Conservation (phyloP, 23 tunicate species). For the Aplidium turbinatum region DNA sequence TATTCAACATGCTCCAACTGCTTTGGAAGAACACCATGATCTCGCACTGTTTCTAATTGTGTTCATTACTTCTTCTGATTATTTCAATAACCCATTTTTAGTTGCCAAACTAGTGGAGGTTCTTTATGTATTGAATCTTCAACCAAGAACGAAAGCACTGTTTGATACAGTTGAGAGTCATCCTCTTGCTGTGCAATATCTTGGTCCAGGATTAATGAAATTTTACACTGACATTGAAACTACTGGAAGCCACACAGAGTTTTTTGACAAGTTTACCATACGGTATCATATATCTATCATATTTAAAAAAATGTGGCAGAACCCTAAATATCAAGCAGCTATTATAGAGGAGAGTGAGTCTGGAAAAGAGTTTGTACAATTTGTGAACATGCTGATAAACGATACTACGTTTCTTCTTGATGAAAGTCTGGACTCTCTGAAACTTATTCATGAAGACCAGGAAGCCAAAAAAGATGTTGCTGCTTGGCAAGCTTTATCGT, state of each 20-base stretch:
- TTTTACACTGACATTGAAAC: slow-evolving; percentile 93
- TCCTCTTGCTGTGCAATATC: slow-evolving; percentile 52
- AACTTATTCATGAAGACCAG: slow-evolving; percentile 84
- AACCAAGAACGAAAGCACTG: slow-evolving; percentile 44
- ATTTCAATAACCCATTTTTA: slow-evolving; percentile 84
- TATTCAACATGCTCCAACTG: slow-evolving; percentile 56
- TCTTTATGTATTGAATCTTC: slow-evolving; percentile 56
- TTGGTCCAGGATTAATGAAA: slow-evolving; percentile 87
- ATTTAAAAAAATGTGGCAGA: slow-evolving; percentile 74
- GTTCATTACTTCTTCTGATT: slow-evolving; percentile 65
- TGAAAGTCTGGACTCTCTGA: slow-evolving; percentile 81
- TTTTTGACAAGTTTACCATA: slow-evolving; percentile 93
- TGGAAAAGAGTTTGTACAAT: slow-evolving; percentile 81
- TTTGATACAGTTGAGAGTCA: slow-evolving; percentile 68
- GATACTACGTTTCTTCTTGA: slow-evolving; percentile 93
- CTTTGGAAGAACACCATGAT: slow-evolving; percentile 34
- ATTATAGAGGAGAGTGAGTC: slow-evolving; percentile 55
- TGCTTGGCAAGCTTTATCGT: slow-evolving; percentile 48
- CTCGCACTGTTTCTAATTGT: slow-evolving; percentile 58
- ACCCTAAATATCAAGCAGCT: slow-evolving; percentile 67
- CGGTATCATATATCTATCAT: slow-evolving; percentile 85
- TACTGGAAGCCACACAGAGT: slow-evolving; percentile 88
- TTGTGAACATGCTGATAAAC: slow-evolving; percentile 93
- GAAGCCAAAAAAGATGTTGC: slow-evolving; percentile 62
- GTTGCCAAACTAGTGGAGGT: slow-evolving; percentile 94